phyloP scores from a whole-genome alignment of 2,797 vertebrate species.

The Labeo calbasu region DNA sequence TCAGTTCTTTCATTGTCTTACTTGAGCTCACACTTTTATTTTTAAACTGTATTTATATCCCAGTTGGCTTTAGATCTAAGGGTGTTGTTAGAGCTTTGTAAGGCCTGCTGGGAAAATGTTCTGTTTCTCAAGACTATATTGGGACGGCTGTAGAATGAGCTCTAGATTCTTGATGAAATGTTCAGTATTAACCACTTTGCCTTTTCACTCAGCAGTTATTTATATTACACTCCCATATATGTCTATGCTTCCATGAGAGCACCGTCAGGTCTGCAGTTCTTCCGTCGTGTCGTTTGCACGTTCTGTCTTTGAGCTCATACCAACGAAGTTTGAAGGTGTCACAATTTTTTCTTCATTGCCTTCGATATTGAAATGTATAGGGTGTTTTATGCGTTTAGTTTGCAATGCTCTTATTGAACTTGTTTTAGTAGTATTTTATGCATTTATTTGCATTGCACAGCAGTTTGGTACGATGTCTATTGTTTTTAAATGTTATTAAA shows the following conservation, averaged over 20 bases:
- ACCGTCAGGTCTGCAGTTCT: neutral
- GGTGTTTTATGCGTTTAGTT: neutral
- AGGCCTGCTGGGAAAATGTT: neutral
- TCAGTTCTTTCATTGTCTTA: neutral
- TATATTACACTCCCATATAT: neutral
- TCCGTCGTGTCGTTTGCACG: too few relatives aligned
- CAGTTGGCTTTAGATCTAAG: neutral
- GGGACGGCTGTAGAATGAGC: neutral
- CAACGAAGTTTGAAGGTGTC: neutral
- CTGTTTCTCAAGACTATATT: neutral
- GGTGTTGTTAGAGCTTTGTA: neutral
- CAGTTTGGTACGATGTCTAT: neutral
- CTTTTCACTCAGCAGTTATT: neutral
- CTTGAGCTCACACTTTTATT: neutral
- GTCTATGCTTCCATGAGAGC: neutral
- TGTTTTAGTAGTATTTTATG: neutral
- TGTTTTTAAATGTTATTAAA: neutral
- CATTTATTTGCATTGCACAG: neutral
- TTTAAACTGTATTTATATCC: neutral
- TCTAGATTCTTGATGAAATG: slow-evolving; percentile 19
- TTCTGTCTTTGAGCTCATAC: neutral
- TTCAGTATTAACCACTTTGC: slow-evolving; percentile 25
- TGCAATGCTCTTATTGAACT: neutral
- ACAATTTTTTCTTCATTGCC: neutral
- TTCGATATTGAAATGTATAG: neutral